Base-by-base conservation (phyloP, 2,888 invertebrate species). In the Ophion slaviceki region DNA sequence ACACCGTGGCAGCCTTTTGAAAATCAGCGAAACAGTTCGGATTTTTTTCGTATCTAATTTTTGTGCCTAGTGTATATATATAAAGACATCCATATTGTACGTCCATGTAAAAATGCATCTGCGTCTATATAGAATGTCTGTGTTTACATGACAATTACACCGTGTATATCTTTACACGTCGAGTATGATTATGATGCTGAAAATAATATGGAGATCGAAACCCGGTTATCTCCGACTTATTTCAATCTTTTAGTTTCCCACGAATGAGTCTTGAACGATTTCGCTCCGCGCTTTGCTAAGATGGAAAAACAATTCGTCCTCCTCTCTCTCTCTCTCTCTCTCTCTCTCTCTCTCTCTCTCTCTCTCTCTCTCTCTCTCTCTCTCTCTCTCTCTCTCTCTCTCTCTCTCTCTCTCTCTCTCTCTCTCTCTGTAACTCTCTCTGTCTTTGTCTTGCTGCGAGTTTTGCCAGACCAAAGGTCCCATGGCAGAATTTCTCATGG, bases 231-330 rank as follows among this genome's bases (percentile, higher is more conserved):
- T 86, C 87, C 88, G 87, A 79, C 79, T 84, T 82, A 64, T 79
- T 70, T 86, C 86, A 87, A 86, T 87, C 82, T 86, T 70, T 84
- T 79, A 80, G 86, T 71, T 88, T 87, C 86, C 86, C 86, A 86
- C 86, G 86, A 75, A 67, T 66, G 53, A 76, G 59, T 40, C 71
- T 80, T 53, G 24, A 67, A 67, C 66, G 74, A 80, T 77, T 62
- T 77, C 28, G 40, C 45, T 79, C 40, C 20, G 61, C 36, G 75
- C 64, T 71, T 74, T n/a, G 77, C 80, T 20, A 59, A 40, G 64
- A 67, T 57, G 28, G 66, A 77, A 78, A 83, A 83, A 86, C 85
- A 80, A 83, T 85, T 85, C 82, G 85, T 82, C 76, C 76, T 67
- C 53, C 59, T 77, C 71, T 57, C 47, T 11, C 40, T 28, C 66